Conservation (phyloP, 1,140 invertebrate species). For the Battus philenor region DNA sequence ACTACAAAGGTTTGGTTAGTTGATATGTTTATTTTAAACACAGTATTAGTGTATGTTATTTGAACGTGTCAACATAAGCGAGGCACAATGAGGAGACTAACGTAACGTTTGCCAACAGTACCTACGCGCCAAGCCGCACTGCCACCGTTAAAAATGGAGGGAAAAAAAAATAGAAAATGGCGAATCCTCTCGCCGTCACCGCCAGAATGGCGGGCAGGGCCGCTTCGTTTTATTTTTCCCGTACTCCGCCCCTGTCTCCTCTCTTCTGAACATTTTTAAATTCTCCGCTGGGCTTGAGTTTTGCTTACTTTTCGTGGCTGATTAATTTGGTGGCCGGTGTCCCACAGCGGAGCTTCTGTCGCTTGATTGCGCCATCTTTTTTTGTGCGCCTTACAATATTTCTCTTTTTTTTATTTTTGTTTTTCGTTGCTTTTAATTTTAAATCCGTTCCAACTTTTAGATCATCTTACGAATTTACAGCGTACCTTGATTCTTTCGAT, state of each 20-base stretch:
- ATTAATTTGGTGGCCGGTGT: constrained; percentile 61
- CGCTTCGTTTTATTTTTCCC: constrained; percentile 53
- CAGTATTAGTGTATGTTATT: too few relatives aligned
- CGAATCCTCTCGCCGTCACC: constrained; percentile 58
- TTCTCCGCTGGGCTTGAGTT: constrained; percentile 38
- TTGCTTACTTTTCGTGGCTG: constrained; percentile 58
- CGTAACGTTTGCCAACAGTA: too few relatives aligned
- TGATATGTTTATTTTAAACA: too few relatives aligned
- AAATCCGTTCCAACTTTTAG: constrained; percentile 7
- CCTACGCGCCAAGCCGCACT: constrained; percentile 20
- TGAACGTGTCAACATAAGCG: too few relatives aligned
- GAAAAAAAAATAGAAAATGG: constrained; percentile 59
- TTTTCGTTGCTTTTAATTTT: constrained; percentile 11
- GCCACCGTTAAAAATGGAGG: constrained; percentile 40
- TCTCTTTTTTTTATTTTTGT: too few relatives aligned
- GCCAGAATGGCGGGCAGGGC: constrained; percentile 54
- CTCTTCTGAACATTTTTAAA: constrained; percentile 52
- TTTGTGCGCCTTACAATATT: constrained; percentile 24
- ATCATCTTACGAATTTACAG: not conserved
- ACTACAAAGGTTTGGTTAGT: too few relatives aligned
- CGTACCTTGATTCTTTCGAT: not conserved
- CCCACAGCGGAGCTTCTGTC: constrained; percentile 52
- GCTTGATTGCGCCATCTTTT: constrained; percentile 52
- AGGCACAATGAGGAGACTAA: too few relatives aligned
- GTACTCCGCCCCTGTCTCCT: constrained; percentile 44